A percentile compares a stretch with the other conserved stretches of the same genome.
phyloP scores from a whole-genome alignment of 2,797 vertebrate species.

The Halcyon smyrnensis region DNA sequence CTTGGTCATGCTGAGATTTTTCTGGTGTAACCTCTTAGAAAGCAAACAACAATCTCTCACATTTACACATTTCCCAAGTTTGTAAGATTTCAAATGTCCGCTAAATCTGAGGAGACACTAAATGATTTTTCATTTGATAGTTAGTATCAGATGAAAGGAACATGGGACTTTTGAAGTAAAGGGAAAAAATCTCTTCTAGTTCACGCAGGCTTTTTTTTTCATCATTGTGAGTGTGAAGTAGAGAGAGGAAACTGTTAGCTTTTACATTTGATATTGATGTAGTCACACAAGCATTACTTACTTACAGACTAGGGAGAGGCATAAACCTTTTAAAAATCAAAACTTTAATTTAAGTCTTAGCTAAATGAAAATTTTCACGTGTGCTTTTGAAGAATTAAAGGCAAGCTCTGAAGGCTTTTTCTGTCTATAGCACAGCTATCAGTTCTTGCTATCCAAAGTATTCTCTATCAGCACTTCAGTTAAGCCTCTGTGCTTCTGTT shows the following conservation, averaged over 20 bases:
- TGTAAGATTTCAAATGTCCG: conserved; percentile 11
- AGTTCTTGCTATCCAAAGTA: conserved; percentile 59
- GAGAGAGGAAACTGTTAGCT: conserved; percentile 34
- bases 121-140: conserved; percentile 10
- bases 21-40: neutral
- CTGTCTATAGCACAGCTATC: conserved; percentile 51
- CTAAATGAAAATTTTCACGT: conserved; percentile 60
- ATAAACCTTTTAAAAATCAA: conserved; percentile 58
- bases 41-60: neutral
- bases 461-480: conserved; percentile 75
- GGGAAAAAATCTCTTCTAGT: neutral
- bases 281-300: conserved; percentile 11
- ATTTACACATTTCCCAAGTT: neutral
- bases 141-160: conserved; percentile 5
- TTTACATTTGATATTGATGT: conserved; percentile 45
- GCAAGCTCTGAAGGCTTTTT: conserved; percentile 50
- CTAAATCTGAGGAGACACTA: neutral
- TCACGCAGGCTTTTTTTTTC: neutral
- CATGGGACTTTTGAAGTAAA: neutral
- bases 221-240: conserved; percentile 1
- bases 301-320: conserved; percentile 25
- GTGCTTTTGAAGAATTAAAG: conserved; percentile 60
- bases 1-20: neutral
- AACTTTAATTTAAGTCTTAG: conserved; percentile 45
- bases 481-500: conserved; percentile 64